Conservation (phyloP, 2,797 vertebrate genomes). For the Urophycis tenuis region DNA sequence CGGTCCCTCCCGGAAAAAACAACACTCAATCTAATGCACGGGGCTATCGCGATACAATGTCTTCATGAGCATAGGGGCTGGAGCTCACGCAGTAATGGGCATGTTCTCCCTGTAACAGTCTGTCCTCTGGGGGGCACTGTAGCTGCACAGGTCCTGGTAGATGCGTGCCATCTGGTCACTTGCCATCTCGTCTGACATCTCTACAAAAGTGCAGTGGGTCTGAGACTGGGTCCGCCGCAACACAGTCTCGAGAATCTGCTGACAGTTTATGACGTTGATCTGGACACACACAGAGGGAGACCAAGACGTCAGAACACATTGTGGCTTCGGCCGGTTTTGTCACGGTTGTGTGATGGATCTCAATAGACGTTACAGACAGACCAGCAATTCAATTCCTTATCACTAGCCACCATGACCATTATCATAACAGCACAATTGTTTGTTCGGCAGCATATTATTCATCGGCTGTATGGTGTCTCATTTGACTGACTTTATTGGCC, state of each 20-base stretch:
- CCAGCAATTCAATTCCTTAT: background rate
- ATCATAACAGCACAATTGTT: background rate
- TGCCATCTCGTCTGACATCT: conserved; percentile 70
- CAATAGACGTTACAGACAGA: background rate
- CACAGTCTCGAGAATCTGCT: conserved; percentile 80
- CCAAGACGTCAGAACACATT: background rate
- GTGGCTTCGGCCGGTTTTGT: background rate
- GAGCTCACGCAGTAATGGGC: conserved; percentile 73
- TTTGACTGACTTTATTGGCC: background rate
- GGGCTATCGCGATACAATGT: background rate
- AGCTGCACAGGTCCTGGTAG: conserved; percentile 86
- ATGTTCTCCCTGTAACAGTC: conserved; percentile 75
- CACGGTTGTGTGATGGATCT: background rate
- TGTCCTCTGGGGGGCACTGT: conserved; percentile 63
- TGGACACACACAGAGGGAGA: conserved; percentile 28
- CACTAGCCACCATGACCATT: background rate
- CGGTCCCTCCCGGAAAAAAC: background rate
- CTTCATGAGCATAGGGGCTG: background rate
- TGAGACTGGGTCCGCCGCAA: conserved; percentile 68
- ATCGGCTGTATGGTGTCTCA: background rate
- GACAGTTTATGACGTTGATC: conserved; percentile 70
- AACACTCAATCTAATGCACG: background rate
- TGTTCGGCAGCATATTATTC: background rate
- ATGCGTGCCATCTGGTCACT: conserved; percentile 84
- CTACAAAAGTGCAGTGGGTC: conserved; percentile 59